Evolutionary conservation across 1,140 invertebrate species (phyloP), one percentile per base, ranked within the genome.

Genomic region (Tribolium castaneum): DNA sequence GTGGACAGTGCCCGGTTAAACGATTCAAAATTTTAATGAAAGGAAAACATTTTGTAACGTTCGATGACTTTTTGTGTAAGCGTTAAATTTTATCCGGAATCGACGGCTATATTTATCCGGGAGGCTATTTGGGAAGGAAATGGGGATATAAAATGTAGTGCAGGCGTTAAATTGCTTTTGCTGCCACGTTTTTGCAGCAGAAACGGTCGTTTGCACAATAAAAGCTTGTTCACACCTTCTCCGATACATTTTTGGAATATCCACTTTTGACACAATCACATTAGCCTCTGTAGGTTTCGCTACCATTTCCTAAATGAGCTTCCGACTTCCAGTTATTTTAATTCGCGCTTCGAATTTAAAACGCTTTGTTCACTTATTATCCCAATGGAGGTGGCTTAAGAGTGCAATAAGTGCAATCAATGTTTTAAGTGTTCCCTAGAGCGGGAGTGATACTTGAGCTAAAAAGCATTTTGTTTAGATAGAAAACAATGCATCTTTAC

Each of bases 81-180:
- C 52, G 7, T 7, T 30, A 25, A 62, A 62, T 62, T 25, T 62
- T 13, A 13, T 13, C 1, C n/a, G 9, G 4, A n/a, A 66, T 66
- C 59, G 25, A 66, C 35, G 22, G 25, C 30, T 13, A 59, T 59
- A 59, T 59, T 35, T 66, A 66, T 66, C 14, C 59, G 25, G 19
- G 35, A 66, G 13, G 54, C 54, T 59, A 66, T 66, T 66, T 66
- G 16, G 30, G 12, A 12, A 66, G 59, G 30, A 66, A 66, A 66
- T 66, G 25, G 59, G 30, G 59, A 12, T 66, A 35, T 66, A 66
- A 66, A 66, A 66, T 35, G 59, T 35, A 14, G 30, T 66, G 30
- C 59, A 66, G 34, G 59, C 59, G 59, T 66, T 35, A 66, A 66
- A 66, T 66, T 66, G 59, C 59, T 35, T 66, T 35, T 22, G 30